Base-by-base conservation (phyloP, 2,113 vertebrate genomes). In the chimpanzee (Pan troglodytes) region DNA sequence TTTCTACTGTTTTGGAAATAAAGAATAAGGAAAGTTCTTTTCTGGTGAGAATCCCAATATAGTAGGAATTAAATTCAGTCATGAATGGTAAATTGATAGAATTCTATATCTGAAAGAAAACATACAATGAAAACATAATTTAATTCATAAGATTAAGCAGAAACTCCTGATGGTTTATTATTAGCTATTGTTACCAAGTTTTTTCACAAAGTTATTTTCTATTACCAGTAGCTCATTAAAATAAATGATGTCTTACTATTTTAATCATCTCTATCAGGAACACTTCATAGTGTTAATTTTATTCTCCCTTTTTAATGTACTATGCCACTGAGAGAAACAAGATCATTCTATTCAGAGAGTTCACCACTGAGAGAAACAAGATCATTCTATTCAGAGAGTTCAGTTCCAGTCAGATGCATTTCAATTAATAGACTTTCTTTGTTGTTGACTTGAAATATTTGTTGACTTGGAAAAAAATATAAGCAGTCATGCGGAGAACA, bases 401-500 rank as follows among this genome's bases (percentile, higher is more conserved):
- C 25, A 92, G 27, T 97, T 88, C 70, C 23, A 73, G 23, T 85
- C 43, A 57, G 27, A 52, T 80, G 45, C 50, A 84, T 96, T 96
- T 80, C 59, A 93, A 61, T 86, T 94, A 79, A 68, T 68, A 68
- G 40, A 81, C 8, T 27, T 59, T 91, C 57, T 88, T 93, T 52
- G 67, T 61, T 88, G 70, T 96, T 93, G 70, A 88, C 38, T 92
- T 95, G 89, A 93, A 92, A 67, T 97, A 80, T 93, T 88, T 91
- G 18, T 93, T 88, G 50, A 50, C 45, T 97, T 96, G 45, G 30
- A 40, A 83, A 57, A 85, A 92, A 70, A 90, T 89, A 45, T 61
- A 95, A 75, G 25, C 17, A 40, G 70, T 84, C 70, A 88, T 94
- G 55, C 78, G 76, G n/a, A 83, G 43, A 94, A 94, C 14, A 16